A percentile compares a stretch with the other conserved stretches of the same genome.
Conservation (phyloP, 1,140 invertebrate genomes). For the Apis dorsata region DNA sequence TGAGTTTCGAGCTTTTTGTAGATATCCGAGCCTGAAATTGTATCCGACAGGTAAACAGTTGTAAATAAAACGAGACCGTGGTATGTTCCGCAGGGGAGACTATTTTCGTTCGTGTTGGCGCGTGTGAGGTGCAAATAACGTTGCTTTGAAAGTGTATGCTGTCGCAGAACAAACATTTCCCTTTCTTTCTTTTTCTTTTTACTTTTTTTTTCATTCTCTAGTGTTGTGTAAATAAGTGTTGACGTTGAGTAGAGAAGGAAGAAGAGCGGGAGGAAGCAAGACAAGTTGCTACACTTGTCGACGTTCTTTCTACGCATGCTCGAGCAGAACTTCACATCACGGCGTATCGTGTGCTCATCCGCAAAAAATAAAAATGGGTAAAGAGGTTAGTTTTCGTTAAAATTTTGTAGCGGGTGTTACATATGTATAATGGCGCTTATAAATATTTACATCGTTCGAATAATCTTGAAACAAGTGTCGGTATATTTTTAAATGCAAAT, state of each 20-base stretch:
- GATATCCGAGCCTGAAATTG: slow-evolving; percentile 45
- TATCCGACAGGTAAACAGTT: slow-evolving; percentile 48
- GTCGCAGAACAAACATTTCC: slow-evolving; percentile 1
- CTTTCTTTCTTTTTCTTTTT: background rate
- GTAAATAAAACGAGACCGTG: slow-evolving; percentile 50
- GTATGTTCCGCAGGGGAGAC: background rate
- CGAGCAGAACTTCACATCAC: background rate
- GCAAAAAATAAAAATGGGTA: background rate
- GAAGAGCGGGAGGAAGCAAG: background rate
- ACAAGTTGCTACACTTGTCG: background rate
- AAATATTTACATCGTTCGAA: background rate
- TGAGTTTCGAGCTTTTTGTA: slow-evolving; percentile 32
- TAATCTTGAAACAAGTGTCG: background rate
- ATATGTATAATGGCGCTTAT: background rate
- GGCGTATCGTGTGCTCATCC: background rate
- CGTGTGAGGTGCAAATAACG: slow-evolving; percentile 28
- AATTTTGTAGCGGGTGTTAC: background rate
- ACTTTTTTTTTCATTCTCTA: background rate
- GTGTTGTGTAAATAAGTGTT: background rate
- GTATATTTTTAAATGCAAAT: background rate
- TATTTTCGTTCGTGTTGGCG: slow-evolving; percentile 10
- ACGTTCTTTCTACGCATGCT: background rate
- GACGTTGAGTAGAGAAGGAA: background rate
- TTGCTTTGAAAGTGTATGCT: slow-evolving; percentile 5
- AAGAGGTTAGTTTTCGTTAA: background rate